Conservation (phyloP, 2,888 invertebrate genomes). For the Drosophila dives region DNA sequence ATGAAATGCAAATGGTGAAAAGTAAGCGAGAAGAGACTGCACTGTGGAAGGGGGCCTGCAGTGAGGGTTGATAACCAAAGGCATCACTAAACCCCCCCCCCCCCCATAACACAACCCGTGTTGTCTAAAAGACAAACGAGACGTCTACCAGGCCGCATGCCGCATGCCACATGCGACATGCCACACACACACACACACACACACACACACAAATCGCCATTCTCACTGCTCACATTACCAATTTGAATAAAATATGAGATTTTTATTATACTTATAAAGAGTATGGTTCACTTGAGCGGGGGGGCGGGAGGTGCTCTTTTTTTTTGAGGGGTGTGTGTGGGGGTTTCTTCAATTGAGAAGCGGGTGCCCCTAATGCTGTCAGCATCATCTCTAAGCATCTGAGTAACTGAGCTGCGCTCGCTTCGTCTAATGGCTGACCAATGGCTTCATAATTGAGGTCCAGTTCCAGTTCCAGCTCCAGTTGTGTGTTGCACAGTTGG, state of each 20-base stretch:
- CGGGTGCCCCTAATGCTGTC: background rate
- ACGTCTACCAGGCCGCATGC: constrained; percentile 6
- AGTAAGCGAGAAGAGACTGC: background rate
- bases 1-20: constrained; percentile 61
- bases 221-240: constrained; percentile 77
- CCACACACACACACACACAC: background rate
- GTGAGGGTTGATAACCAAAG: constrained; percentile 2
- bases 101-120: background rate
- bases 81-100: background rate
- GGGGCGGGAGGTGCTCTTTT: background rate
- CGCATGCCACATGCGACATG: constrained; percentile 18
- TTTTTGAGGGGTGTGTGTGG: background rate
- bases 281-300: background rate
- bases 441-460: constrained; percentile 74
- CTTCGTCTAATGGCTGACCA: constrained; percentile 63
- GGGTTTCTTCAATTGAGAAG: background rate
- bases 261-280: constrained; percentile 67
- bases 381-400: constrained; percentile 1
- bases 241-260: constrained; percentile 84
- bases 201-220: constrained; percentile 16
- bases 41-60: background rate
- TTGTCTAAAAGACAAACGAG: background rate
- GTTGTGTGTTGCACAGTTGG: constrained; percentile 27
- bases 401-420: constrained; percentile 8
- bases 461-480: constrained; percentile 24